A percentile compares a stretch with the other conserved stretches of the same genome.
Evolutionary conservation across 2,797 vertebrate species (phyloP).

Genomic region (Rhyacichthys aspro): DNA sequence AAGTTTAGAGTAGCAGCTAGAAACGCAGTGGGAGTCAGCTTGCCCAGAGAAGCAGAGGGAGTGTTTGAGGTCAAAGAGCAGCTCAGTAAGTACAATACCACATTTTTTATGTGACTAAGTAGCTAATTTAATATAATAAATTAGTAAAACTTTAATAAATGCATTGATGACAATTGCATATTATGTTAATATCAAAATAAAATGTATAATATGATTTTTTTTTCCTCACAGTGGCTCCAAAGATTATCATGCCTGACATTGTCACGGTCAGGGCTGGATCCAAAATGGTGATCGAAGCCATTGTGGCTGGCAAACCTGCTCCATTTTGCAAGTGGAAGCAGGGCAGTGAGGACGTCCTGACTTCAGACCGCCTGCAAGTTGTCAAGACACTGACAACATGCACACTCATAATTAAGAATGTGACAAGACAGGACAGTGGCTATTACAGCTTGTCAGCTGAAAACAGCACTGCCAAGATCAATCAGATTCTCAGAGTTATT

Average conservation of each 20-base stretch:
- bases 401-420: conserved; percentile 91
- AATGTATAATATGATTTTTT: neutral
- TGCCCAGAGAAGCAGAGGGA: conserved; percentile 92
- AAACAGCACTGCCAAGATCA: conserved; percentile 88
- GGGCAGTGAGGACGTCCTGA: conserved; percentile 88
- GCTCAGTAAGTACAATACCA: conserved; percentile 85
- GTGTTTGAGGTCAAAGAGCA: conserved; percentile 97
- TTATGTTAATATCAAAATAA: neutral
- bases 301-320: conserved; percentile 92
- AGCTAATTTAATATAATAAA: neutral
- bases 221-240: conserved; percentile 86
- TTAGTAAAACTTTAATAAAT: no score
- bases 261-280: conserved; percentile 92
- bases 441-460: conserved; percentile 94
- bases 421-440: conserved; percentile 90
- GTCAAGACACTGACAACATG: conserved; percentile 87
- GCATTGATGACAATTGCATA: neutral
- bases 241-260: conserved; percentile 91
- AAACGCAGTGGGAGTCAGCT: conserved; percentile 91
- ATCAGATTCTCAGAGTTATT: conserved; percentile 89
- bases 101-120: no score
- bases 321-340: conserved; percentile 92
- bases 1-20: conserved; percentile 96
- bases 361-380: conserved; percentile 90
- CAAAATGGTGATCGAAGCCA: conserved; percentile 93